A percentile compares a stretch with the other conserved stretches of the same genome.
These are phyloP conservation scores for Numida meleagris DNA, from an alignment of 2,113 vertebrate genomes.

Conservation along the genomic window DNA sequence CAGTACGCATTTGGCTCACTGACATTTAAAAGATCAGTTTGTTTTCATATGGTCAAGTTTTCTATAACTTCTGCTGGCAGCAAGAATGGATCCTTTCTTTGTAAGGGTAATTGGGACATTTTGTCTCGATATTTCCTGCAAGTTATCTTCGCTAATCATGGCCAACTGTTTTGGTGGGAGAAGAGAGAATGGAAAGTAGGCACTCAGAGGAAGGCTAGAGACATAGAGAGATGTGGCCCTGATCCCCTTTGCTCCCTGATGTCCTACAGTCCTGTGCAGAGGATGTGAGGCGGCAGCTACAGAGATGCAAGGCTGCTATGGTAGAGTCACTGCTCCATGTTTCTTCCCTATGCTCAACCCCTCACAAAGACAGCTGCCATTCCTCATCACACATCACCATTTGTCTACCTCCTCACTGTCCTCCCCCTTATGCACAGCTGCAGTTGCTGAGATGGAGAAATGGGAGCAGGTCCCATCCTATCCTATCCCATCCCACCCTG, in stretches of 20 bases:
- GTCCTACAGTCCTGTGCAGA: accelerated
- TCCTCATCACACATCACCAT: accelerated
- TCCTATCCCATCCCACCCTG: no score
- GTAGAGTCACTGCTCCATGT: not conserved
- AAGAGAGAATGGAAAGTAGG: not conserved
- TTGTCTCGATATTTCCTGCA: not conserved
- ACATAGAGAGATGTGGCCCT: not conserved
- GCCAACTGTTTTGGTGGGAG: not conserved
- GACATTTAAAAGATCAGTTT: not conserved
- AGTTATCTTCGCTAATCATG: not conserved
- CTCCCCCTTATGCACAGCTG: not conserved
- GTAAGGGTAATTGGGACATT: not conserved
- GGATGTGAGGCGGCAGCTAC: accelerated
- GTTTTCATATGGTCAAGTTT: not conserved
- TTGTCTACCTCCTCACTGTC: not conserved
- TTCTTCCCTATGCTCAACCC: not conserved
- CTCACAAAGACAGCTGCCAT: not conserved
- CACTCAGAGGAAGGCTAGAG: not conserved
- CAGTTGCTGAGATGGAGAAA: not conserved
- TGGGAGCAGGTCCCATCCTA: not conserved
- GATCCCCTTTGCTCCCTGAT: not conserved
- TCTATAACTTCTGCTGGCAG: not conserved
- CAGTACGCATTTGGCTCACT: not conserved
- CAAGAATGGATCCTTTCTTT: not conserved
- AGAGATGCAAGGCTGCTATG: not conserved